These are phyloP conservation scores for Dryoscopus gambensis DNA, from an alignment of 2,113 vertebrate genomes.

Conservation along the genomic window DNA sequence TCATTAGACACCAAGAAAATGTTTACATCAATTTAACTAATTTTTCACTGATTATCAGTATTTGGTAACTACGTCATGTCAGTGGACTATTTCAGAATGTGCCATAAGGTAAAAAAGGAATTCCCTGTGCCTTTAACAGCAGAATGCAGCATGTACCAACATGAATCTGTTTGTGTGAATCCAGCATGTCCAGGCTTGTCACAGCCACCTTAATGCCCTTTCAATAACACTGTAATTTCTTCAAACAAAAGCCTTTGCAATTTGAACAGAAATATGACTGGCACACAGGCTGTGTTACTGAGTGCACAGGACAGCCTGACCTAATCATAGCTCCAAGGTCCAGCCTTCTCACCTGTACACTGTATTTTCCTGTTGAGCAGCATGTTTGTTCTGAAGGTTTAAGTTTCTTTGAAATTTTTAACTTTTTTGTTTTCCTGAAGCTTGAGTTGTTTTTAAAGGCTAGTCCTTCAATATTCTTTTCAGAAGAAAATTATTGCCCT, in stretches of 20 bases:
- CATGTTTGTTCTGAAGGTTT: background rate
- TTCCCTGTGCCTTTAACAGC: background rate
- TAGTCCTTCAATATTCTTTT: background rate
- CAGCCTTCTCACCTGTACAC: background rate
- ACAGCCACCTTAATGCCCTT: background rate
- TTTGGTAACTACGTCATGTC: background rate
- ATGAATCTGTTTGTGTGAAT: background rate
- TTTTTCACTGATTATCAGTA: background rate
- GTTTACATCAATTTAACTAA: background rate
- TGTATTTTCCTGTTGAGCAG: background rate
- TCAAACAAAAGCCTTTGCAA: conserved; percentile 19
- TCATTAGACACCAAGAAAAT: background rate
- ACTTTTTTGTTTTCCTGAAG: background rate
- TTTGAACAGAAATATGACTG: background rate
- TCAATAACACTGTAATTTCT: background rate
- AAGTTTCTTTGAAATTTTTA: background rate
- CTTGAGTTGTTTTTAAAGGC: background rate
- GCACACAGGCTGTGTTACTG: background rate
- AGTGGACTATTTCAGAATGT: background rate
- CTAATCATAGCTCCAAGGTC: background rate
- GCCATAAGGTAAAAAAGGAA: background rate
- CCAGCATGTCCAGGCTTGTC: background rate
- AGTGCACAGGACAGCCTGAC: background rate
- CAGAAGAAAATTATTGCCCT: background rate
- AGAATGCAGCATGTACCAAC: background rate